Evolutionary conservation across 2,113 vertebrate genomes (phyloP).

Genomic region (Hippocampus abdominalis): DNA sequence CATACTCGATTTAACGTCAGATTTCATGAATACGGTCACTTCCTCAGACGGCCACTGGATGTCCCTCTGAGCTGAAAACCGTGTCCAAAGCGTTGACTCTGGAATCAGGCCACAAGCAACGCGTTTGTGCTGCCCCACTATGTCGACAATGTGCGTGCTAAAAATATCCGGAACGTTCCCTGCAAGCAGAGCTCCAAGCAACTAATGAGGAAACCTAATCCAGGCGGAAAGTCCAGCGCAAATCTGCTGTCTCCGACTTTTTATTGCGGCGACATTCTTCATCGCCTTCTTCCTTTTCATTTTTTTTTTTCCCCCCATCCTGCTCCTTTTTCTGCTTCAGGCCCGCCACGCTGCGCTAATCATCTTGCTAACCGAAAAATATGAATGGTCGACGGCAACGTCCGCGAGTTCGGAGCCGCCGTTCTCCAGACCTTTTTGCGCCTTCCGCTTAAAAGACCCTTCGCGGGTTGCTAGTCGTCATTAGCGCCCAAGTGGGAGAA

Average conservation of each 20-base stretch:
- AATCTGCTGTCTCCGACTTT: background rate
- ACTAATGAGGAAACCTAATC: slow-evolving; percentile 6
- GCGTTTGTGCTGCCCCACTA: background rate
- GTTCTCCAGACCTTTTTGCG: background rate
- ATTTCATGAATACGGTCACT: background rate
- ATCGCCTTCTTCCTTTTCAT: background rate
- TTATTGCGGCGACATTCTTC: background rate
- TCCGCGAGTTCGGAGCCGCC: slow-evolving; percentile 15
- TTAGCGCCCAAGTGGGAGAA: background rate
- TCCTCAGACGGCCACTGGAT: background rate
- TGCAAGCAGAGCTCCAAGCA: background rate
- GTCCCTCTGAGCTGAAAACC: background rate
- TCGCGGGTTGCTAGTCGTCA: background rate
- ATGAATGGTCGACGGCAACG: slow-evolving; percentile 48
- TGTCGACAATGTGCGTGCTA: background rate
- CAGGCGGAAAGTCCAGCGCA: slow-evolving; percentile 10
- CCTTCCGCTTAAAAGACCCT: background rate
- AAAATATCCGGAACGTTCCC: background rate
- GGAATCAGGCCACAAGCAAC: background rate
- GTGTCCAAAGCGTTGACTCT: background rate
- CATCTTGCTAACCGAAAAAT: background rate
- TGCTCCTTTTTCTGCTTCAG: no score
- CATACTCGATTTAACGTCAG: background rate
- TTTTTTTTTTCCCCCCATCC: no score
- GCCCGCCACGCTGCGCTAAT: background rate